Evolutionary conservation across 2,888 invertebrate species (phyloP).

Genomic region (Callosobruchus maculatus): DNA sequence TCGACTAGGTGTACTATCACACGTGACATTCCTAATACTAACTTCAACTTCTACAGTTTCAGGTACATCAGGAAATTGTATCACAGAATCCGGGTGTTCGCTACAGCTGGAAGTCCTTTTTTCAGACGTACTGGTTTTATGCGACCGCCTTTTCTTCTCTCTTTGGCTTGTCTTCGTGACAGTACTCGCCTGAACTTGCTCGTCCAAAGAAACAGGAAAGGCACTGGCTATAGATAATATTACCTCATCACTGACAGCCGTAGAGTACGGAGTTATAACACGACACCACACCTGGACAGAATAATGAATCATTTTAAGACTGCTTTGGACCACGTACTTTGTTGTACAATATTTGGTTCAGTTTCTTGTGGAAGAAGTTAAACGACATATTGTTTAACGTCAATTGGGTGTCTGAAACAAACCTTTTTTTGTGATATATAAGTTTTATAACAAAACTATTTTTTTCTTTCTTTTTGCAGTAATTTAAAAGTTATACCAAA

Average conservation of each 20-base stretch:
- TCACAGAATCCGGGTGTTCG: slow-evolving; percentile 13
- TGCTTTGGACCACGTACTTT: no score
- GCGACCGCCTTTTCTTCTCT: slow-evolving; percentile 24
- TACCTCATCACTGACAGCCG: slow-evolving; percentile 59
- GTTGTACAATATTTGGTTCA: no score
- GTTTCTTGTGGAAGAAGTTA: no score
- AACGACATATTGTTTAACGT: no score
- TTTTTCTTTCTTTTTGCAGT: no score
- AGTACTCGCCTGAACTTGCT: slow-evolving; percentile 40
- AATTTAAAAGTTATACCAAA: no score
- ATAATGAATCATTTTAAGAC: no score
- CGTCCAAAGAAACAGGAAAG: slow-evolving; percentile 51
- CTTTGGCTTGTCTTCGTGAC: slow-evolving; percentile 18
- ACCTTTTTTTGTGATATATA: no score
- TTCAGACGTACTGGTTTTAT: slow-evolving; percentile 17
- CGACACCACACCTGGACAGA: slow-evolving; percentile 57
- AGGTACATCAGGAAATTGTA: slow-evolving; percentile 28
- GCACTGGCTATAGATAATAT: slow-evolving; percentile 49
- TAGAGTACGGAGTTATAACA: slow-evolving; percentile 66
- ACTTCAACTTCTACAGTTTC: slow-evolving; percentile 4
- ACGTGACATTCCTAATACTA: neutral
- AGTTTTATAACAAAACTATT: no score
- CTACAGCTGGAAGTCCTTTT: slow-evolving; percentile 8
- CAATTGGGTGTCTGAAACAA: no score
- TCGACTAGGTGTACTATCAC: slow-evolving; percentile 17